Base-by-base conservation (phyloP, 2,888 invertebrate species). In the Philereme transversata region DNA sequence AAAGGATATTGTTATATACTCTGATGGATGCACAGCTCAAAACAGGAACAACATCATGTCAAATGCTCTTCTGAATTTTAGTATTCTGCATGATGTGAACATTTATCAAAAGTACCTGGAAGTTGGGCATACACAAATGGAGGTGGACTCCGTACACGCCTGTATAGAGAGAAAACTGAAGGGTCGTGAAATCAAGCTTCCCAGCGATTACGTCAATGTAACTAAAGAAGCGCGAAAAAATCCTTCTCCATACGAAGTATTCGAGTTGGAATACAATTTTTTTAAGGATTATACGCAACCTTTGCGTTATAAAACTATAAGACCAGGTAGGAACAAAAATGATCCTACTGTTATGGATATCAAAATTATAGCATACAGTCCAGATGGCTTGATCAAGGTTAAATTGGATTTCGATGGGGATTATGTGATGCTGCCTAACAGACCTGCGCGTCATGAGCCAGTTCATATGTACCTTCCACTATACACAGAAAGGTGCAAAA, bases 131-230 rank as follows among this genome's bases (percentile, higher is more conserved):
- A 58, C 58, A 7, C 52, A 58, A 44, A 58, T 58, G 52, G 58
- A 58, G 36, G 52, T 53, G 6, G 58, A 58, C 9, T 47, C 57
- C 36, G 60, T 67, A 52, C 60, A 65, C 9, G 52, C 54, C 3
- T 4, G n/a, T n/a, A 60, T 60, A 36, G 54, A 60, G 44, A 35
- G 59, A 10, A 49, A 44, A 33, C 9, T 59, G n/a, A 54, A 54
- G 38, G 46, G 46, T 54, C 46, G 38, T 7, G 46, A 46, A 46
- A 54, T 54, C 6, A 46, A 54, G 22, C 46, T 54, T 38, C 46
- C 53, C 36, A 54, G 38, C 53, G 46, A 53, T 46, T 53, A 22
- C 22, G 22, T 22, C 22, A 22, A 22, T 22, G 22, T 22, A 22
- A 22, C 22, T 22, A 22, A 22, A 22, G 22, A 22, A 22, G 22